These are phyloP conservation scores for Okamejei kenojei DNA, from an alignment of 2,797 vertebrate species.

Conservation along the genomic window DNA sequence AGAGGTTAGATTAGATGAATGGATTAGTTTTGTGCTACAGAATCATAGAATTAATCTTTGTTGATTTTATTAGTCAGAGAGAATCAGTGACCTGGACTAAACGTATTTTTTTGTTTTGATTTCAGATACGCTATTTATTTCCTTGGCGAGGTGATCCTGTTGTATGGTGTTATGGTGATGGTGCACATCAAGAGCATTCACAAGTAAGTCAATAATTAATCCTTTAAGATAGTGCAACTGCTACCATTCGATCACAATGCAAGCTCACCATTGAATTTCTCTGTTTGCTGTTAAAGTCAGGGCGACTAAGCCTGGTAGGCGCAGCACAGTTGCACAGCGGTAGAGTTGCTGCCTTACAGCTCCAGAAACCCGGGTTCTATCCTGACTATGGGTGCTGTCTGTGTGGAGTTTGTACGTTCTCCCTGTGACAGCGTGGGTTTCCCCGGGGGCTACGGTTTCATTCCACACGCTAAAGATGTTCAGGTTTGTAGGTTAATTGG, in stretches of 20 bases:
- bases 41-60: background rate
- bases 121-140: conserved; percentile 42
- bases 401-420: too few species aligned
- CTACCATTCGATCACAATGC: background rate
- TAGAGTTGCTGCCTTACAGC: too few species aligned
- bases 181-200: conserved; percentile 41
- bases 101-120: background rate
- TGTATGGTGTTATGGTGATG: conserved; percentile 42
- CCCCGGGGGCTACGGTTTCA: too few species aligned
- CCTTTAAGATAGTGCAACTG: background rate
- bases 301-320: background rate
- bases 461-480: too few species aligned
- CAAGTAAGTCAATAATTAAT: conserved; percentile 40
- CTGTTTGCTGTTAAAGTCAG: background rate
- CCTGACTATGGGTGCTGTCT: too few species aligned
- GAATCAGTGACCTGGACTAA: background rate
- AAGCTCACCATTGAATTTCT: background rate
- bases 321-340: too few species aligned
- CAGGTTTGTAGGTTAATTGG: too few species aligned
- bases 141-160: conserved; percentile 41
- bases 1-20: background rate
- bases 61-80: background rate
- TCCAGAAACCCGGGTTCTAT: too few species aligned
- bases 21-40: background rate
- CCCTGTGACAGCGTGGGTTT: too few species aligned